Evolutionary conservation across 2,888 invertebrate species (phyloP).

Genomic region (Perithous albicinctus): DNA sequence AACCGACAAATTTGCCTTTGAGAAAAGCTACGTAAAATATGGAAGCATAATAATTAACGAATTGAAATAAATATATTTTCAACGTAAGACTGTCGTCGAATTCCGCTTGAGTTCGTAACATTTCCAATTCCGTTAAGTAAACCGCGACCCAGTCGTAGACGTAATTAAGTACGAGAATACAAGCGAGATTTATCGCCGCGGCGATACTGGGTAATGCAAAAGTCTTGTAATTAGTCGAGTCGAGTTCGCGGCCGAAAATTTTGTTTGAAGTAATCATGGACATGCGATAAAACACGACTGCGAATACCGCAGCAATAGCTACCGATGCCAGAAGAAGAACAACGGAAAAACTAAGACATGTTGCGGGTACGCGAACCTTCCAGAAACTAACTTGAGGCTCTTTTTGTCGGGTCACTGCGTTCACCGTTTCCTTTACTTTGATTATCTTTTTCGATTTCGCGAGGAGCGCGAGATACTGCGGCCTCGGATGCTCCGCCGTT

Average conservation of each 20-base stretch:
- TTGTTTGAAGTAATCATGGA: constrained; percentile 87
- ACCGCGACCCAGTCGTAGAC: constrained; percentile 89
- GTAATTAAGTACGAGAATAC: constrained; percentile 91
- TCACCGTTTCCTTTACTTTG: constrained; percentile 67
- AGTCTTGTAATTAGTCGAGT: constrained; percentile 86
- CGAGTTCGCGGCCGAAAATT: constrained; percentile 85
- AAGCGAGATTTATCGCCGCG: constrained; percentile 91
- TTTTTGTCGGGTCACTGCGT: constrained; percentile 86
- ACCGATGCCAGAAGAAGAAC: constrained; percentile 88
- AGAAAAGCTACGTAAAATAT: constrained; percentile 94
- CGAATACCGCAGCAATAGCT: constrained; percentile 91
- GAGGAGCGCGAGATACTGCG: constrained; percentile 87
- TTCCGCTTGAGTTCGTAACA: constrained; percentile 92
- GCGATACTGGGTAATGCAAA: constrained; percentile 91
- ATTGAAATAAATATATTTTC: constrained; percentile 95
- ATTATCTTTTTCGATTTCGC: constrained; percentile 59
- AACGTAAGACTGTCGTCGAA: constrained; percentile 94
- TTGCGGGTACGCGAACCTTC: constrained; percentile 90
- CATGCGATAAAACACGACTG: constrained; percentile 92
- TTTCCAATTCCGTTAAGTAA: constrained; percentile 90
- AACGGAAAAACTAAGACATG: constrained; percentile 89
- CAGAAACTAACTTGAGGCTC: constrained; percentile 93
- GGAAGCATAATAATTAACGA: constrained; percentile 95
- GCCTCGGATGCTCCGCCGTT: constrained; percentile 91
- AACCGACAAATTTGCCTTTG: constrained; percentile 92